Base-by-base conservation (phyloP, 2,113 vertebrate species). In the Puffinus mauretanicus region DNA sequence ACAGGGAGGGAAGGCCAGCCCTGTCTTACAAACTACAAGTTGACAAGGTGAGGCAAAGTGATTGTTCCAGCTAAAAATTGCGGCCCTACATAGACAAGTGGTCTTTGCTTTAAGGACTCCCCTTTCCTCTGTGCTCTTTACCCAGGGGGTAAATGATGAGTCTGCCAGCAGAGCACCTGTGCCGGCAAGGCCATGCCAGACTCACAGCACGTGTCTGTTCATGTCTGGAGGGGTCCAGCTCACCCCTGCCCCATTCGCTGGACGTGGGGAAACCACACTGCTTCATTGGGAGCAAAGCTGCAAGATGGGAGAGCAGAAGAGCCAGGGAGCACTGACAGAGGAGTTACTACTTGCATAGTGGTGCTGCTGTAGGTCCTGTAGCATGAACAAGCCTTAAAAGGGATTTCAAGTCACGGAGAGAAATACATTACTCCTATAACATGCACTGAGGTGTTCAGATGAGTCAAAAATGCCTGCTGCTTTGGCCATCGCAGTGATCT, bases 191-290 rank as follows among this genome's bases (percentile, higher is more conserved):
- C 57, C 20, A 12, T 54, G 26, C 49, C 57, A 36, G n/a, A 36
- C 46, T 40, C 7, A 3, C 29, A 24, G 40, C 38, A 55, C 5
- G 0, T 11, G 10, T 36, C 55, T 66, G 18, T 36, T 47, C 47
- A 11, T 19, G 38, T 34, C 47, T 61, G 36, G 58, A 65, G 27
- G 16, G 10, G 27, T 42, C 65, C 47, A 57, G 77, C 42, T 66
- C 18, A 25, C 13, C 7, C 13, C 29, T 12, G 6, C 24, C 46
- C 34, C 30, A 14, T 80, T 55, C 51, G 44, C 57, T 40, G 46
- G 57, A 21, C 0, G 0, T 20, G 34, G 20, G 20, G n/a, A 84
- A 70, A 65, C 7, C 15, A 14, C 7, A 14, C 26, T 6, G 4
- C 62, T 80, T 83, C 67, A 13, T 1, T 22, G 26, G 34, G 77